A percentile compares a stretch with the other conserved stretches of the same genome.
Conservation (phyloP, 1,140 invertebrate genomes). For the Lutraria rhynchaena region DNA sequence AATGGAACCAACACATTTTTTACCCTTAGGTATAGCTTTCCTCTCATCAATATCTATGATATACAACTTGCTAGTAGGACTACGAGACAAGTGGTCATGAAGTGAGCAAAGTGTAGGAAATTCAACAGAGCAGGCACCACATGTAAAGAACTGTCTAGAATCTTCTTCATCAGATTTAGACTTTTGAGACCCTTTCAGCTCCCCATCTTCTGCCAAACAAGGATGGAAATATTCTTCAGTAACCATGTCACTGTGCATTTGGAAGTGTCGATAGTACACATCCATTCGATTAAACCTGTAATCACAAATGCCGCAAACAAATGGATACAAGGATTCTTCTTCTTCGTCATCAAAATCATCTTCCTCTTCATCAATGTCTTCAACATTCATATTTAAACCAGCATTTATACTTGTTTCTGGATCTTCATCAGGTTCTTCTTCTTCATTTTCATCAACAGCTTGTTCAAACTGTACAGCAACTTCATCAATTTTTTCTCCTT, state of each 20-base stretch:
- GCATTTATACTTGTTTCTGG: too few relatives aligned
- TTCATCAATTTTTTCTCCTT: too few relatives aligned
- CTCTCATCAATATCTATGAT: constrained; percentile 3
- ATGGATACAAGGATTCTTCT: constrained; percentile 6
- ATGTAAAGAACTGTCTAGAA: background rate
- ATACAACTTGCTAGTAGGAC: background rate
- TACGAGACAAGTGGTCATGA: constrained; percentile 17
- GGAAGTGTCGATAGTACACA: constrained; percentile 5
- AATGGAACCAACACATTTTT: constrained; percentile 10
- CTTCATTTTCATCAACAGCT: too few relatives aligned
- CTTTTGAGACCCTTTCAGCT: background rate
- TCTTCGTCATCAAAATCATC: background rate
- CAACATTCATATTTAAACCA: too few relatives aligned
- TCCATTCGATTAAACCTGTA: constrained; percentile 30
- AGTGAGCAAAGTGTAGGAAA: constrained; percentile 11
- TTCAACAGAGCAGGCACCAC: background rate
- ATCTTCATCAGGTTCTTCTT: too few relatives aligned
- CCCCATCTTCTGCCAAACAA: background rate
- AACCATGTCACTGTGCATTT: constrained; percentile 34
- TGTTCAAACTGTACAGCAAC: too few relatives aligned
- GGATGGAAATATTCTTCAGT: constrained; percentile 18
- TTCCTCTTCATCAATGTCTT: background rate
- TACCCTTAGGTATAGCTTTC: constrained; percentile 1
- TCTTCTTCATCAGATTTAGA: background rate
- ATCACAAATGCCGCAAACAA: constrained; percentile 29